These are phyloP conservation scores for Gobius niger DNA, from an alignment of 2,113 vertebrate genomes.

Conservation along the genomic window DNA sequence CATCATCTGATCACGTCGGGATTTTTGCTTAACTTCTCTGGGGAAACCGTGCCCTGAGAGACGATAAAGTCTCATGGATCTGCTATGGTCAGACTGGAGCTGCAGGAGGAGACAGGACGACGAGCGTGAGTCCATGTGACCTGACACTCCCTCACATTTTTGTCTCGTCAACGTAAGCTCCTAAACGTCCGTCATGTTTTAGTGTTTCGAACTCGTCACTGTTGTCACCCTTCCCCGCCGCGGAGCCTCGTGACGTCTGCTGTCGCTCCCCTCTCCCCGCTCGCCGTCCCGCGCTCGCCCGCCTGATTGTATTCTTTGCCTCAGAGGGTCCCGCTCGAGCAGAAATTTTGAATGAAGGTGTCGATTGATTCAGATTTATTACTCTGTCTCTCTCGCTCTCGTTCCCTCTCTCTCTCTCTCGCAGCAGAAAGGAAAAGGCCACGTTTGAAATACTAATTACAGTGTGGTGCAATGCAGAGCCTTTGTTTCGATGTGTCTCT, in stretches of 20 bases:
- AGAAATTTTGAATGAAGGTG: not conserved
- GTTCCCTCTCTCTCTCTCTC: conserved; percentile 7
- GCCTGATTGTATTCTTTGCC: not conserved
- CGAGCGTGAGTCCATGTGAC: too few species aligned
- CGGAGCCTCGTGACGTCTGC: not conserved
- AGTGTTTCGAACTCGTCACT: too few species aligned
- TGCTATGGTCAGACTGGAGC: too few species aligned
- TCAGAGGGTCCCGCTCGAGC: not conserved
- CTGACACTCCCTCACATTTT: too few species aligned
- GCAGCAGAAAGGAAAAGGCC: conserved; percentile 20
- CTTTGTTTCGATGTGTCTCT: conserved; percentile 43
- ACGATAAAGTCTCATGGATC: too few species aligned
- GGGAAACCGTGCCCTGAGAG: too few species aligned
- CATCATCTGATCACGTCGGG: too few species aligned
- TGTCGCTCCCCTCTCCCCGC: not conserved
- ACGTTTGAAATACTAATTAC: conserved; percentile 68
- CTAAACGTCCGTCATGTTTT: too few species aligned
- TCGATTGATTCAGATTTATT: not conserved
- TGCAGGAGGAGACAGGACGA: too few species aligned
- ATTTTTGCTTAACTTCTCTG: too few species aligned
- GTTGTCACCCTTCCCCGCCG: too few species aligned
- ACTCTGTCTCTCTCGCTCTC: not conserved
- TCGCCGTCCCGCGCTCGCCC: not conserved
- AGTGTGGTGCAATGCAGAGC: conserved; percentile 64
- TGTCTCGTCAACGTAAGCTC: too few species aligned